Evolutionary conservation across 2,113 vertebrate genomes (phyloP).

Genomic region (Tylochromis polylepis): DNA sequence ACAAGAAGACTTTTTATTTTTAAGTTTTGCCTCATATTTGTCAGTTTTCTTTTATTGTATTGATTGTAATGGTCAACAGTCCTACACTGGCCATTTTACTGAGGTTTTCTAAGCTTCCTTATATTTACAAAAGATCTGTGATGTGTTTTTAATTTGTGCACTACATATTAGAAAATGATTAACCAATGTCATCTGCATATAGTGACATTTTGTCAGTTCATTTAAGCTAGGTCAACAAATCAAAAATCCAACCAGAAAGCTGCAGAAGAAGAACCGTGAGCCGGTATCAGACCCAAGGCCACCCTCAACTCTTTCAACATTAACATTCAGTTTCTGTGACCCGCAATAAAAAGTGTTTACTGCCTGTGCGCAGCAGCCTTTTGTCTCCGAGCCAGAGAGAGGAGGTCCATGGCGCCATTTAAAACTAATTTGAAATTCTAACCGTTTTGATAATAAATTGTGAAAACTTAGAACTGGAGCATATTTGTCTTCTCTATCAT

Average conservation of each 20-base stretch:
- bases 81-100: background rate
- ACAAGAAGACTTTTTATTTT: background rate
- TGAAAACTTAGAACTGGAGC: background rate
- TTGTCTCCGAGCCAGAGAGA: background rate
- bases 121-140: background rate
- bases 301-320: background rate
- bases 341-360: fast-evolving
- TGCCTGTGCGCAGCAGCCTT: background rate
- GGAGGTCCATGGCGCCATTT: background rate
- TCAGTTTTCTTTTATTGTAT: background rate
- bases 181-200: background rate
- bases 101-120: background rate
- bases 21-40: background rate
- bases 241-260: background rate
- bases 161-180: background rate
- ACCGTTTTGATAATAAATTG: background rate
- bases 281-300: background rate
- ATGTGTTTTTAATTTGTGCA: background rate
- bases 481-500: background rate
- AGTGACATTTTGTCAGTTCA: background rate
- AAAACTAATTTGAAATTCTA: fast-evolving
- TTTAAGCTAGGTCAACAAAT: background rate
- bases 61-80: background rate
- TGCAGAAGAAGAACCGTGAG: background rate
- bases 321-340: background rate